Conservation (phyloP, 2,888 invertebrate genomes). For the Tachina lurida region DNA sequence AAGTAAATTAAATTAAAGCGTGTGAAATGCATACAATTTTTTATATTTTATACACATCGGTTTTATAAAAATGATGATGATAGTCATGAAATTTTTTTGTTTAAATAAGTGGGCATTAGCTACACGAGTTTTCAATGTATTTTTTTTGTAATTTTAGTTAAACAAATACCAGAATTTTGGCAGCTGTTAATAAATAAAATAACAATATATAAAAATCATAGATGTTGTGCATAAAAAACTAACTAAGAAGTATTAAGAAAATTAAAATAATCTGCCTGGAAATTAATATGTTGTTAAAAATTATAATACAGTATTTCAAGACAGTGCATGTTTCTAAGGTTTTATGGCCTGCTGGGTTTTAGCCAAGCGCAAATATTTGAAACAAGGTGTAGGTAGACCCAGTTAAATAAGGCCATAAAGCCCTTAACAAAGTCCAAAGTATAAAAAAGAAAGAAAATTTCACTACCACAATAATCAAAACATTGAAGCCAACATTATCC, state of each 20-base stretch:
- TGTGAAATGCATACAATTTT: constrained; percentile 8
- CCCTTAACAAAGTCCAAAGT: constrained; percentile 3
- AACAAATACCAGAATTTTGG: constrained; percentile 2
- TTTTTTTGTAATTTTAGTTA: constrained; percentile 31
- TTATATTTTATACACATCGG: too few relatives aligned
- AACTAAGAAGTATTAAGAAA: background rate
- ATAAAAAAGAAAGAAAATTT: constrained; percentile 15
- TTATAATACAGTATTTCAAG: constrained; percentile 28
- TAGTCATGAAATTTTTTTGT: background rate
- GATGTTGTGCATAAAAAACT: constrained; percentile 7
- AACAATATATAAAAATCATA: constrained; percentile 27
- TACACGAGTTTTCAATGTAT: constrained; percentile 52
- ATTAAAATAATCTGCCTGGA: background rate
- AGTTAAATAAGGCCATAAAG: constrained; percentile 33
- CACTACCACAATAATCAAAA: constrained; percentile 25
- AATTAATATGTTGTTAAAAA: constrained; percentile 40
- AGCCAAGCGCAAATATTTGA: background rate
- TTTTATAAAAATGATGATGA: background rate
- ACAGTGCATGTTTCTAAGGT: background rate
- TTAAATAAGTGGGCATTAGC: background rate
- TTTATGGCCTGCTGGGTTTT: constrained; percentile 10
- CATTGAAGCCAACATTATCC: background rate
- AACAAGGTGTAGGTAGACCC: constrained; percentile 55
- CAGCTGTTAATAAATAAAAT: constrained; percentile 41
- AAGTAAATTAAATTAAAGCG: constrained; percentile 7